Evolutionary conservation across 2,113 vertebrate species (phyloP).

Genomic region (Verasper variegatus): DNA sequence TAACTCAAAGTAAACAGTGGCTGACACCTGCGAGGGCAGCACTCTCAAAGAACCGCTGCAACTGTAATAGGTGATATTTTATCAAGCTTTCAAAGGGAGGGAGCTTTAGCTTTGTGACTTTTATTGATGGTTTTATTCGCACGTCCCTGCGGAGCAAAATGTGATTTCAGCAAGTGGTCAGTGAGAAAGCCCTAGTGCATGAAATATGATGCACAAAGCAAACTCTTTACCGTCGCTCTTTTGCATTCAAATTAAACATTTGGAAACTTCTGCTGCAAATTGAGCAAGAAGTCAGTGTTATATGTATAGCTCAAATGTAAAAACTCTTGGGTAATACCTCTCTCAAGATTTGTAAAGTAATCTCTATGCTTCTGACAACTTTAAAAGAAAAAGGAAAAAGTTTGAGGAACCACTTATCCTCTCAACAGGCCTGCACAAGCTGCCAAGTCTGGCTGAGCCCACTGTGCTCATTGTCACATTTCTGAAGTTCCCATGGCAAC

Average conservation of each 20-base stretch:
- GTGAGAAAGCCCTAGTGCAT: too few species aligned
- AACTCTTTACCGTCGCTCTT: too few species aligned
- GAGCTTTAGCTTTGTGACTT: not conserved
- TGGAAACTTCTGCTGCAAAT: too few species aligned
- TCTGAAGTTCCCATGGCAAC: constrained; percentile 89
- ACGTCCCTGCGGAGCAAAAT: too few species aligned
- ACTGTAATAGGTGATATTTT: not conserved
- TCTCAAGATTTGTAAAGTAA: not conserved
- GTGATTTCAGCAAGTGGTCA: too few species aligned
- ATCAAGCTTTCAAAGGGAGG: not conserved
- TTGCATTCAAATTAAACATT: not conserved
- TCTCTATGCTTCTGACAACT: not conserved
- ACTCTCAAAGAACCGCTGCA: not conserved
- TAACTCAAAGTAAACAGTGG: not conserved
- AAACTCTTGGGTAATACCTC: not conserved
- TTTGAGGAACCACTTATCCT: constrained; percentile 48
- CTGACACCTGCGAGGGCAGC: constrained; percentile 20
- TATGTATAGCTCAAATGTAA: not conserved
- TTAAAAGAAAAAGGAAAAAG: not conserved
- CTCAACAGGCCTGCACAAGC: constrained; percentile 40
- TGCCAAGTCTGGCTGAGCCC: constrained; percentile 79
- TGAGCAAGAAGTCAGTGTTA: not conserved
- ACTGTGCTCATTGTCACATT: constrained; percentile 84
- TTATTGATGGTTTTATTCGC: not conserved
- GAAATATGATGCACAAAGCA: too few species aligned